Base-by-base conservation (phyloP, 2,113 vertebrate species). In the Delphinus delphis region DNA sequence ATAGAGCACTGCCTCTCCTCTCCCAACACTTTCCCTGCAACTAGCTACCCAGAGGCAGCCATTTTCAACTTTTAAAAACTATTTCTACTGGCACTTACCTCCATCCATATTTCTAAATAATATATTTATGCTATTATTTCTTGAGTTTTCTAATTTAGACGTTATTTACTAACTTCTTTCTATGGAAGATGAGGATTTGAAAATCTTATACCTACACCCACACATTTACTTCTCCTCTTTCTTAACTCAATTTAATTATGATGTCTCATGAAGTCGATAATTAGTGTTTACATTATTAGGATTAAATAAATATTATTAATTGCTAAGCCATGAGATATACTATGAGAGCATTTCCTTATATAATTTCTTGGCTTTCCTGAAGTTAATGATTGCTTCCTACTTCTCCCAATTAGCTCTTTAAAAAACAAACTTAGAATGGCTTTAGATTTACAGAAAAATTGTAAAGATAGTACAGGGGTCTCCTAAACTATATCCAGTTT, bases 61-160 rank as follows among this genome's bases (percentile, higher is more conserved):
- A 79, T 58, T 79, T 85, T 90, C 28, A 85, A 14, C 44, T 80
- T 96, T 90, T 17, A 73, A 26, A 60, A 90, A 63, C 11, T 79
- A 47, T 85, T 79, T 83, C 71, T 90, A 31, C 44, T 55, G 71
- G 33, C 44, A 77, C 8, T 84, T 84, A n/a, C 9, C 87, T 47
- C 25, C 44, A 79, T 44, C 28, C 36, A 38, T 60, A 36, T 90
- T 71, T 86, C 70, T 89, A 83, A 88, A 62, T 83, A 77, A 31
- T 88, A 88, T 47, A 31, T 82, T 81, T 63, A 68, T 50, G 14
- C 33, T 83, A 38, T 53, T 96, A 73, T 58, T 93, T 96, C 63
- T 93, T n/a, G 20, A 93, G 38, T 93, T 81, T 96, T 94, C 38
- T 53, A 63, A 47, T 84, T 63, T 73, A 86, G 33, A 88, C 38